Evolutionary conservation across 2,888 invertebrate genomes (phyloP), one percentile per base, ranked within the genome.

Genomic region (Dynastes hyllus): DNA sequence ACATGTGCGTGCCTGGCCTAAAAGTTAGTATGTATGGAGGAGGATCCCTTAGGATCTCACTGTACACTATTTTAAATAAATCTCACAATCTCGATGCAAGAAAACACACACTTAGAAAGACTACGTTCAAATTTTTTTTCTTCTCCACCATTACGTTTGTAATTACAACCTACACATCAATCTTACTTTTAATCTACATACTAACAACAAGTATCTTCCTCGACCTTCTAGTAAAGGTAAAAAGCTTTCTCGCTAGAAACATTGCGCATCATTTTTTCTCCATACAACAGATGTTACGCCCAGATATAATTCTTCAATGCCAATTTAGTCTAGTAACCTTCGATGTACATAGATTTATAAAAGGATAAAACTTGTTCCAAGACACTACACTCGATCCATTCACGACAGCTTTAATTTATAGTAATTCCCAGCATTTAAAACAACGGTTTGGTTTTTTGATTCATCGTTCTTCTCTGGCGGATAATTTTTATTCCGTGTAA

Each of bases 301-400:
- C 32, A 37, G 63, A 27, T 63, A 63, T 63, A 63, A 63, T 63
- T 63, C 32, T n/a, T 63, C 63, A 63, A 63, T 63, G 63, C 63
- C 63, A 63, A 63, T 63, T 63, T 63, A 63, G 27, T 63, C 63
- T 63, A 27, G 63, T 63, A 32, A 29, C 27, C 63, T 13, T 27
- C 27, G 63, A 32, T 63, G 29, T 63, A 45, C 11, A 63, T 27
- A 58, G 63, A 63, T 63, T 27, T 32, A 13, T 63, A 63, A 29
- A 29, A 63, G 45, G 45, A 45, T 45, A 32, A 63, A 27, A 63
- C 27, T 29, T 13, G 32, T 27, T 63, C 27, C 63, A 6, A 63
- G 27, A 29, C 11, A 63, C 63, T 9, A 32, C 29, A 32, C 4
- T 63, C 63, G 13, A 9, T 63, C 27, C 63, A 63, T 63, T 63